phyloP scores from a whole-genome alignment of 2,113 vertebrate genomes.

The Colistium nudipinnis region DNA sequence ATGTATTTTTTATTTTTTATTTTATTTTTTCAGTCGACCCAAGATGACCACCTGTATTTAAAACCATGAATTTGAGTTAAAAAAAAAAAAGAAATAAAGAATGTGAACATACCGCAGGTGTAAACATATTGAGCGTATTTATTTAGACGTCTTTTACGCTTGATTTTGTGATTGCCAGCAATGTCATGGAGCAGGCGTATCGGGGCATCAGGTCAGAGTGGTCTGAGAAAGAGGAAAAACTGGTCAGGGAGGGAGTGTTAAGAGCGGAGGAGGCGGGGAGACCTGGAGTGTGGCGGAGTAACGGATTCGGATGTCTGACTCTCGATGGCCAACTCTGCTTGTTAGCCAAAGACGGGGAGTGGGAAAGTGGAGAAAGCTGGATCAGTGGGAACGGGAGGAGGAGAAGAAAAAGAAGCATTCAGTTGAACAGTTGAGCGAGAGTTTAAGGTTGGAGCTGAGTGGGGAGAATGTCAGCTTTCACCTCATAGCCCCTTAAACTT shows the following conservation, averaged over 20 bases:
- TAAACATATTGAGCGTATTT: too few relatives aligned
- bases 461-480: constrained; percentile 3
- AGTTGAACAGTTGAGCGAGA: constrained; percentile 14
- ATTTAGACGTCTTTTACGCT: too few relatives aligned
- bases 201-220: constrained; percentile 17
- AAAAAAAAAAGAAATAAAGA: too few relatives aligned
- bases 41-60: constrained; percentile 7
- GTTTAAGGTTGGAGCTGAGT: constrained; percentile 11
- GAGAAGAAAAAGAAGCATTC: not conserved
- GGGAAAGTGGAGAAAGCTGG: not conserved
- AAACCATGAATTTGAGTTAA: not conserved
- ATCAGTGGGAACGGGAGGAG: constrained; percentile 15
- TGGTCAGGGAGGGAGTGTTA: constrained; percentile 3
- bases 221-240: constrained; percentile 8
- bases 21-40: not conserved
- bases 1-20: constrained; percentile 2
- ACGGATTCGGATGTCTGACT: constrained; percentile 53
- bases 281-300: constrained; percentile 17
- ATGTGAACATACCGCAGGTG: too few relatives aligned
- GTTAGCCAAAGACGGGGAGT: constrained; percentile 49
- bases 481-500: not conserved
- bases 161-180: not conserved
- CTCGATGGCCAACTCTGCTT: constrained; percentile 43
- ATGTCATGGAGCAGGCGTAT: not conserved
- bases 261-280: constrained; percentile 23